Conservation (phyloP, 2,888 invertebrate genomes). For the Dicycla oo region DNA sequence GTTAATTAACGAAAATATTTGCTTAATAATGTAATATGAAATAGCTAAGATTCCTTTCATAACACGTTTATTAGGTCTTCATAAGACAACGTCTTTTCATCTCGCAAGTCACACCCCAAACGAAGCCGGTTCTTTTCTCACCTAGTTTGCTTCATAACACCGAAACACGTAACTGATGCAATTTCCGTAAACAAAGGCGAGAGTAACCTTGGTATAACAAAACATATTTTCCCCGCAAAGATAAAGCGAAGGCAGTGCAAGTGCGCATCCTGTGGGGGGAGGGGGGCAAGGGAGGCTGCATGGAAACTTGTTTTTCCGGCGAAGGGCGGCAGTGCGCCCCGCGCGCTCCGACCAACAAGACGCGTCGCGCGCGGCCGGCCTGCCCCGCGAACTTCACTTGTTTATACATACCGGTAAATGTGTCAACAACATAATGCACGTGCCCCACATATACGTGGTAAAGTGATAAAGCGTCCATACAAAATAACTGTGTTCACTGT, state of each 20-base stretch:
- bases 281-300: slow-evolving; percentile 83
- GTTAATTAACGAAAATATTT: not conserved
- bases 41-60: too few species aligned
- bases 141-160: slow-evolving; percentile 49
- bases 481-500: slow-evolving; percentile 37
- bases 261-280: slow-evolving; percentile 79
- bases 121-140: slow-evolving; percentile 34
- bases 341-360: slow-evolving; percentile 71
- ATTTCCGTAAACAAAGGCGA: slow-evolving; percentile 65
- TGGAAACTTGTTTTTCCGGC: slow-evolving; percentile 79
- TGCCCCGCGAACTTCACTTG: slow-evolving; percentile 61
- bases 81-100: slow-evolving; percentile 11
- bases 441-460: slow-evolving; percentile 24
- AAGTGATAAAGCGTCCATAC: slow-evolving; percentile 43
- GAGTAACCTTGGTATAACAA: slow-evolving; percentile 66
- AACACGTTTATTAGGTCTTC: not conserved
- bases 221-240: slow-evolving; percentile 71
- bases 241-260: slow-evolving; percentile 81
- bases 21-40: too few species aligned
- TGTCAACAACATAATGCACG: slow-evolving; percentile 58
- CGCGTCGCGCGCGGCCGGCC: slow-evolving; percentile 66
- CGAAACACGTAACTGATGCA: slow-evolving; percentile 55
- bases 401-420: slow-evolving; percentile 60
- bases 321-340: slow-evolving; percentile 85
- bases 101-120: slow-evolving; percentile 5